Conservation (phyloP, 2,888 invertebrate species). For the Mesoligia furuncula region DNA sequence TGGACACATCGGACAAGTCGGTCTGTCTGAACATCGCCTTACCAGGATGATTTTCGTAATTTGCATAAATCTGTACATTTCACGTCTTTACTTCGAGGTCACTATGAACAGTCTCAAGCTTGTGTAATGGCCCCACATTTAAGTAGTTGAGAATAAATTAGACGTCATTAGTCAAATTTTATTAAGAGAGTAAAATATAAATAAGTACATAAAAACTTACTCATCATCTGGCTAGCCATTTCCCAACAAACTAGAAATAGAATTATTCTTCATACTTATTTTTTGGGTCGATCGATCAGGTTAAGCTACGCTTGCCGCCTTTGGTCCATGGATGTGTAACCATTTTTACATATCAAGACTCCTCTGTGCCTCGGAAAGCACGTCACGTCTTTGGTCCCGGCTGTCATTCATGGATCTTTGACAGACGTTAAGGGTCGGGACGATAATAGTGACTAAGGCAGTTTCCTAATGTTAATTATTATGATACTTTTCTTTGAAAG, state of each 20-base stretch:
- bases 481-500: background rate
- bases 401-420: too few relatives aligned
- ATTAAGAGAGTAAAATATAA: background rate
- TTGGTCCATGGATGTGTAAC: too few relatives aligned
- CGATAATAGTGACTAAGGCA: background rate
- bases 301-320: too few relatives aligned
- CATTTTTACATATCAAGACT: too few relatives aligned
- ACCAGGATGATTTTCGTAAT: conserved; percentile 48
- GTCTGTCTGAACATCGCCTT: conserved; percentile 36
- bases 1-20: background rate
- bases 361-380: too few relatives aligned
- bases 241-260: too few relatives aligned
- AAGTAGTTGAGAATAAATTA: conserved; percentile 20
- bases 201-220: too few relatives aligned
- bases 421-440: too few relatives aligned
- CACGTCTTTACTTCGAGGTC: conserved; percentile 42
- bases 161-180: conserved; percentile 20
- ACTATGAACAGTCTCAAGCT: conserved; percentile 29
- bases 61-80: conserved; percentile 50
- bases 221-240: too few relatives aligned
- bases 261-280: too few relatives aligned
- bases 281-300: too few relatives aligned
- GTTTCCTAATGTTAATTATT: background rate
- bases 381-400: too few relatives aligned
- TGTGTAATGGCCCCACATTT: conserved; percentile 30